Evolutionary conservation across 23 tunicate species (phyloP).

Genomic region (Ascidia mentula): DNA sequence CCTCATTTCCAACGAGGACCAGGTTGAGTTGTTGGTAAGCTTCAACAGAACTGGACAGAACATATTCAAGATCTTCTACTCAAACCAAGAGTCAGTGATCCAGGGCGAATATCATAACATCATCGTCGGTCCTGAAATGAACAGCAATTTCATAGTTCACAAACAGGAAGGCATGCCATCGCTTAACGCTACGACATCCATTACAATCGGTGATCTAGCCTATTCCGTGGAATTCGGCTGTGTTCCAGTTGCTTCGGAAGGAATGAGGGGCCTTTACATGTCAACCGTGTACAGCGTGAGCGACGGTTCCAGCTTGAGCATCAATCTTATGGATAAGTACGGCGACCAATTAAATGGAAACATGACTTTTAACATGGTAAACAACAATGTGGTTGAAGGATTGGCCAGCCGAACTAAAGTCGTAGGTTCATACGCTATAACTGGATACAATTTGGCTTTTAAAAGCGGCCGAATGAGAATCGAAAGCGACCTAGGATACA

Average conservation of each 20-base stretch:
- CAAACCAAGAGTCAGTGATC: neutral
- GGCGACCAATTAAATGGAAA: neutral
- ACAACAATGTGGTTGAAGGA: constrained; percentile 7
- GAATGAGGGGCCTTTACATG: neutral
- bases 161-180: neutral
- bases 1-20: neutral
- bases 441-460: neutral
- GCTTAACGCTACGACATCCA: neutral
- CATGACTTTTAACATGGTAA: neutral
- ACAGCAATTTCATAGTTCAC: neutral
- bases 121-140: neutral
- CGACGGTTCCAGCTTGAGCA: neutral
- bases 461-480: constrained; percentile 2
- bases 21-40: neutral
- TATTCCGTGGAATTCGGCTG: neutral
- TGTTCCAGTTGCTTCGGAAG: neutral
- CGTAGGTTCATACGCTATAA: neutral
- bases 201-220: neutral
- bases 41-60: neutral
- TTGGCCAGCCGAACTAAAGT: neutral
- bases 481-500: neutral
- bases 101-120: neutral
- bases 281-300: neutral
- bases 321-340: neutral
- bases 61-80: neutral